phyloP scores from a whole-genome alignment of 1,140 invertebrate species.

The Magallana angulata region DNA sequence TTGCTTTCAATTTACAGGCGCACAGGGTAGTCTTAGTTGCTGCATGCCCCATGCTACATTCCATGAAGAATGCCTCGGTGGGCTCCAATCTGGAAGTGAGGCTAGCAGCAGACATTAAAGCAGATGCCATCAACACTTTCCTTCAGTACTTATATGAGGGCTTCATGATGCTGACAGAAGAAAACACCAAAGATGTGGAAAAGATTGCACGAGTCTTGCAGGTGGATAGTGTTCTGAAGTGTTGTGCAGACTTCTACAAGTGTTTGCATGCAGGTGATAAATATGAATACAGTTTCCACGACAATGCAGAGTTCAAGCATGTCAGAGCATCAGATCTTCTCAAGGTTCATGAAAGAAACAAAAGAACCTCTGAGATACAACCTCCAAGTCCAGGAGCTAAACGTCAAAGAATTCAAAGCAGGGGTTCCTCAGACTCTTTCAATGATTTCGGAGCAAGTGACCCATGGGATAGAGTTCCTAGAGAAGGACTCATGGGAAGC shows the following conservation, averaged over 20 bases:
- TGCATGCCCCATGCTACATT: slow-evolving; percentile 55
- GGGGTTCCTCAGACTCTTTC: background rate
- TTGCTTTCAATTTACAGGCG: slow-evolving; percentile 40
- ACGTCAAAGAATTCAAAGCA: slow-evolving; percentile 43
- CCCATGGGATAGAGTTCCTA: slow-evolving; percentile 48
- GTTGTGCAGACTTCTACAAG: slow-evolving; percentile 55
- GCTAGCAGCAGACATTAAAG: slow-evolving; percentile 49
- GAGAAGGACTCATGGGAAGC: slow-evolving; percentile 1
- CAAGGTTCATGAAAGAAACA: slow-evolving; percentile 42
- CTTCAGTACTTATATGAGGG: slow-evolving; percentile 58
- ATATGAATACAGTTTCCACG: slow-evolving; percentile 46
- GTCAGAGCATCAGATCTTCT: slow-evolving; percentile 42
- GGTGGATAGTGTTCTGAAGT: slow-evolving; percentile 54
- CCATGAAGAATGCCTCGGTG: slow-evolving; percentile 44
- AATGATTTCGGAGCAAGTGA: slow-evolving; percentile 28
- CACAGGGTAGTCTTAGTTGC: slow-evolving; percentile 54
- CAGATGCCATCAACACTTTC: slow-evolving; percentile 50
- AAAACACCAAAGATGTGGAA: slow-evolving; percentile 51
- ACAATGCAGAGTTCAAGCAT: slow-evolving; percentile 46
- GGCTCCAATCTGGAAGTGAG: slow-evolving; percentile 48
- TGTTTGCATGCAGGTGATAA: slow-evolving; percentile 34
- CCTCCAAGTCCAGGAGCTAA: slow-evolving; percentile 47
- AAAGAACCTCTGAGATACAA: slow-evolving; percentile 27
- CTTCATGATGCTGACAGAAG: slow-evolving; percentile 56
- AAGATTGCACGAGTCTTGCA: slow-evolving; percentile 51